A percentile compares a stretch with the other conserved stretches of the same genome.
phyloP scores from a whole-genome alignment of 2,797 vertebrate species.

The Enteromius paludinosus region DNA sequence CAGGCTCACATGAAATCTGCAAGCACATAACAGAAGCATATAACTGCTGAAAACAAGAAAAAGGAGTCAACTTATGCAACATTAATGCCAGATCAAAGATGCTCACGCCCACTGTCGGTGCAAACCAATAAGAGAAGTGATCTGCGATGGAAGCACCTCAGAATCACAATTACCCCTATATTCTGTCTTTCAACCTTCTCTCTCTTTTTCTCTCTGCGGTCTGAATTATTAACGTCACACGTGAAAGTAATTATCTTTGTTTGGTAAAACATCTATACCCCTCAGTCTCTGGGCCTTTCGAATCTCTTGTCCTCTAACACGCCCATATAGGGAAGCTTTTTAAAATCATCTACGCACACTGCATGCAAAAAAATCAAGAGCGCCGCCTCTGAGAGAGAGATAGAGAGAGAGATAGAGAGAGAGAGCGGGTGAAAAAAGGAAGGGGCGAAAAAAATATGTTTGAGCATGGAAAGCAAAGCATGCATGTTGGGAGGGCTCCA shows the following conservation, averaged over 20 bases:
- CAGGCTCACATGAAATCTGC: neutral
- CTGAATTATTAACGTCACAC: slow-evolving; percentile 1
- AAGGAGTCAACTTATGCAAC: neutral
- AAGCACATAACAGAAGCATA: neutral
- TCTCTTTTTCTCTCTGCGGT: slow-evolving; percentile 7
- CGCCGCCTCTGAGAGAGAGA: neutral
- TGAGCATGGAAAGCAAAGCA: slow-evolving; percentile 45
- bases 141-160: neutral
- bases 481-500: slow-evolving; percentile 55
- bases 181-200: neutral
- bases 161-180: neutral
- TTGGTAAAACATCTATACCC: slow-evolving; percentile 19
- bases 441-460: neutral
- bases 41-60: neutral
- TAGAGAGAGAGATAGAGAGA: neutral
- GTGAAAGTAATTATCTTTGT: neutral
- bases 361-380: slow-evolving; percentile 19
- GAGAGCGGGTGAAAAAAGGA: slow-evolving; percentile 14
- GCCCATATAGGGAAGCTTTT: slow-evolving; percentile 22
- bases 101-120: neutral
- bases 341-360: neutral
- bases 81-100: slow-evolving; percentile 24
- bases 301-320: neutral
- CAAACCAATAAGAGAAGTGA: slow-evolving; percentile 23
- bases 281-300: neutral